phyloP scores from a whole-genome alignment of 2,113 vertebrate genomes.

The Prochilodus magdalenae region DNA sequence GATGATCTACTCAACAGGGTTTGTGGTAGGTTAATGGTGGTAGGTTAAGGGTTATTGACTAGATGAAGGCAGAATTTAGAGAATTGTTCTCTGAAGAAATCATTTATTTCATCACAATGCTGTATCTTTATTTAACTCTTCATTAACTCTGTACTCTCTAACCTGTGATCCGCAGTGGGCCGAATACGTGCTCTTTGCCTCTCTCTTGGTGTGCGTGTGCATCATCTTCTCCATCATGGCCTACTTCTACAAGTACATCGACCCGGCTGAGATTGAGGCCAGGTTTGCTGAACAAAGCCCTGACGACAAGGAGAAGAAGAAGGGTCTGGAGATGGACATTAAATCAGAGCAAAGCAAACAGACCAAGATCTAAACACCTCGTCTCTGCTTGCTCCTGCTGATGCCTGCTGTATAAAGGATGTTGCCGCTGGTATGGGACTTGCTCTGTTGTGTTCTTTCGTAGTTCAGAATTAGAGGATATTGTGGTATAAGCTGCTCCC shows the following conservation, averaged over 20 bases:
- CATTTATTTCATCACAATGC: background rate
- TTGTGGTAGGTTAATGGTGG: too few relatives aligned
- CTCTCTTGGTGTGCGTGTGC: constrained; percentile 84
- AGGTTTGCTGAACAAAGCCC: constrained; percentile 66
- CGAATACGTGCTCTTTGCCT: constrained; percentile 92
- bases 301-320: constrained; percentile 59
- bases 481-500: background rate
- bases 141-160: background rate
- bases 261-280: constrained; percentile 86
- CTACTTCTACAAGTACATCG: constrained; percentile 88
- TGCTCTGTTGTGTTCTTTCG: constrained; percentile 14
- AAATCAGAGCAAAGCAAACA: background rate
- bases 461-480: background rate
- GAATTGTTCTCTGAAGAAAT: background rate
- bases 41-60: too few relatives aligned
- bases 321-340: constrained; percentile 50
- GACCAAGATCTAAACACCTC: constrained; percentile 61
- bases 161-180: constrained; percentile 84
- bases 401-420: background rate
- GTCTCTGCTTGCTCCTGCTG: background rate
- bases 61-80: too few relatives aligned
- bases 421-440: background rate
- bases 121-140: background rate
- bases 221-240: constrained; percentile 89
- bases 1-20: too few relatives aligned